Percentiles rank a stretch among this genome's conserved stretches.
Conservation (phyloP, 2,888 invertebrate species). For the Oscheius myriophilus region DNA sequence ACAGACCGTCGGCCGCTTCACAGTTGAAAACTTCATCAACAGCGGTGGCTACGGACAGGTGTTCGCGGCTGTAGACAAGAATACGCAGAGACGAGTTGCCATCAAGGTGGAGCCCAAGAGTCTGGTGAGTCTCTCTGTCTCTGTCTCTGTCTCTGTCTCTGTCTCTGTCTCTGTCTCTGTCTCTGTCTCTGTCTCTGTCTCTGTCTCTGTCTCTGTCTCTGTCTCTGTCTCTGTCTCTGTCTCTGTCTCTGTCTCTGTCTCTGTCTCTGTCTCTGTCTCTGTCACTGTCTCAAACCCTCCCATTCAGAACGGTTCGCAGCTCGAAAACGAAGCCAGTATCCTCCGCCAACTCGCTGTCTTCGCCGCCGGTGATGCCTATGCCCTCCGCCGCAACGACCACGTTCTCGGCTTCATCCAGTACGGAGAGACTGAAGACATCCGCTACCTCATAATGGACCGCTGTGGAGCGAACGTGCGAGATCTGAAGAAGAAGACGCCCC, state of each 20-base stretch:
- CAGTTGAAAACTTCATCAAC: constrained; percentile 32
- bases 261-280: neutral
- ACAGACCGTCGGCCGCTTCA: constrained; percentile 27
- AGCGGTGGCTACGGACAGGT: constrained; percentile 45
- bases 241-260: neutral
- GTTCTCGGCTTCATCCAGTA: neutral
- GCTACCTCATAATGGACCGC: constrained; percentile 46
- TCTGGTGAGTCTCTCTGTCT: neutral
- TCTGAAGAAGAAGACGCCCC: constrained; percentile 40
- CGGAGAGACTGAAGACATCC: neutral
- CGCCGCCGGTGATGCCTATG: no score
- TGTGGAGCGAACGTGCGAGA: constrained; percentile 54
- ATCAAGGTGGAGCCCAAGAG: constrained; percentile 7
- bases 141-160: neutral
- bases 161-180: neutral
- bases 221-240: neutral
- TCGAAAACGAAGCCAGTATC: no score
- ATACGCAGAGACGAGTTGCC: neutral
- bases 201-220: neutral
- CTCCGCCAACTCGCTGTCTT: no score
- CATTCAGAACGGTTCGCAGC: no score
- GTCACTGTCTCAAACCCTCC: no score
- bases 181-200: neutral
- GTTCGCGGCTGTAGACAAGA: constrained; percentile 9
- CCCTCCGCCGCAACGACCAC: neutral